Evolutionary conservation across 2,888 invertebrate genomes (phyloP).

Genomic region (Melipona beecheii): DNA sequence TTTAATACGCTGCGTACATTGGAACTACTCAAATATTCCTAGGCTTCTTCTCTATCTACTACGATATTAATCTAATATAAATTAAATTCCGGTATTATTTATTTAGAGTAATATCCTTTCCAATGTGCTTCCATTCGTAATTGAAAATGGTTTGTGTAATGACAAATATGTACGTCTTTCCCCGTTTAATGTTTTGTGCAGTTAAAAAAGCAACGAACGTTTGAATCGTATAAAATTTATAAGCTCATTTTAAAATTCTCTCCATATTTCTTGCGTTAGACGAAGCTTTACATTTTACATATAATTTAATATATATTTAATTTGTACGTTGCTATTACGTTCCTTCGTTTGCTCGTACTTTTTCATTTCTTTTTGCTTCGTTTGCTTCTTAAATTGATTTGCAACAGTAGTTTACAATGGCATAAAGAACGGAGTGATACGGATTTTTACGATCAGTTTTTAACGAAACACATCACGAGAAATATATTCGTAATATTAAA

Average conservation of each 20-base stretch:
- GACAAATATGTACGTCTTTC: not conserved
- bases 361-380: no score
- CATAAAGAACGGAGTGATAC: no score
- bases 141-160: not conserved
- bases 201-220: not conserved
- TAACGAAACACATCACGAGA: not conserved
- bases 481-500: not conserved
- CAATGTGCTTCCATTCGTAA: not conserved
- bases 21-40: not conserved
- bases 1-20: not conserved
- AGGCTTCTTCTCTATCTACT: not conserved
- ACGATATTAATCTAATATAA: not conserved
- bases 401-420: no score
- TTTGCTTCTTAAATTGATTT: no score
- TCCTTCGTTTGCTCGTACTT: no score
- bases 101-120: not conserved
- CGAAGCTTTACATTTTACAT: no score
- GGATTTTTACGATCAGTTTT: not conserved
- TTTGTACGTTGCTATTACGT: no score
- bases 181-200: not conserved
- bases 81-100: not conserved
- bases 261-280: not conserved
- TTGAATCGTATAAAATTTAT: no score
- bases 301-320: no score
- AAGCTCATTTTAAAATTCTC: not conserved